Evolutionary conservation across 2,113 vertebrate species (phyloP), one percentile per base, ranked within the genome.

Genomic region (Mobula birostris): DNA sequence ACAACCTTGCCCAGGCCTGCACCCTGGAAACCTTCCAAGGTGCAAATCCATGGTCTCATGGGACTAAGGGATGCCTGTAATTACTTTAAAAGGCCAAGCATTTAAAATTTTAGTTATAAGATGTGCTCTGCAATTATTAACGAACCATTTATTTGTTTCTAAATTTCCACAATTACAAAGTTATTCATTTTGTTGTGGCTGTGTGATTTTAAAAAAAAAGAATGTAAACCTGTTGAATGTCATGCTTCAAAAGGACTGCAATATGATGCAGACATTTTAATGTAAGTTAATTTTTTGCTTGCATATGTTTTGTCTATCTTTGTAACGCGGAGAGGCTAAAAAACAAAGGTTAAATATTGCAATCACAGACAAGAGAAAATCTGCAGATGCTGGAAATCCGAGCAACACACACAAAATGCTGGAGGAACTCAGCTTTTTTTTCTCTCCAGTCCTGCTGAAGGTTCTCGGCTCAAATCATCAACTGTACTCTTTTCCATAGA

Each of bases 321-420:
- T n/a, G 17, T 90, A 36, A 32, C 5, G 14, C 32, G 7, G 61
- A 94, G 36, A 63, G n/a, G 78, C 83, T 58, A 72, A 94, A 48
- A 96, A 66, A 63, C 21, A 96, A 93, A 48, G n/a, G 24, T 11
- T 77, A 27, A 74, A 5, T 77, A 15, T 56, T 66, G 85, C 48
- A 48, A 48, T 48, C 48, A 48, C 48, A 48, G 3, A 48, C 3
- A 0, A 36, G 48, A 48, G 48, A 48, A 48, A 48, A 48, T 48
- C 48, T 48, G 48, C 48, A 48, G 48, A 48, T 48, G 48, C 48
- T 48, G 2, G 48, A 48, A 48, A 48, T 48, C 48, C 48, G 3
- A 48, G 48, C 48, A 48, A 48, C 48, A 48, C 48, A 48, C 48
- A 48, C 48, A 48, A 48, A 48, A 4, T 48, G 48, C 48, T 48